A percentile compares a stretch with the other conserved stretches of the same genome.
Evolutionary conservation across 2,888 invertebrate genomes (phyloP).

Genomic region (Uloborus plumipes): DNA sequence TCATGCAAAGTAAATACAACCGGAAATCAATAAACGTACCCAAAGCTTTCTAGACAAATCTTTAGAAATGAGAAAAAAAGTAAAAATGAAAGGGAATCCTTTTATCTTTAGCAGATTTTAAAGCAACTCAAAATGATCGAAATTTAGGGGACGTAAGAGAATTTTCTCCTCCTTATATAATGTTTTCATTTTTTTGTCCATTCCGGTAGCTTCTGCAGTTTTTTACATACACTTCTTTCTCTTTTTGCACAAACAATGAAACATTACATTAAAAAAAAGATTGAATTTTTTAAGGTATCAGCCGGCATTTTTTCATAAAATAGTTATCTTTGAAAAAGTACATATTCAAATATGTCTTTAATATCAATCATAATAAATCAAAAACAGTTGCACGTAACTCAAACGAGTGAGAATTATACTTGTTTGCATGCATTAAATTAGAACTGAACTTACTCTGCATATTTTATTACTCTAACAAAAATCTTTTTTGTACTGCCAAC

Average conservation of each 20-base stretch:
- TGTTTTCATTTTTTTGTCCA: not conserved
- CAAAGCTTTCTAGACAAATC: conserved; percentile 35
- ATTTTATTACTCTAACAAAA: too few species aligned
- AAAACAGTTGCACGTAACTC: too few species aligned
- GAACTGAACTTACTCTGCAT: too few species aligned
- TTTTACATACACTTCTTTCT: too few species aligned
- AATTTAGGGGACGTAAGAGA: conserved; percentile 32
- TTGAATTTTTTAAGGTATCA: not conserved
- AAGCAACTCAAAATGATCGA: conserved; percentile 30
- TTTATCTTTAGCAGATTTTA: conserved; percentile 1
- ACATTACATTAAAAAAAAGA: too few species aligned
- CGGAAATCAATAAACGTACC: conserved; percentile 60
- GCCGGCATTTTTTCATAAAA: not conserved
- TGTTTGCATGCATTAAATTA: too few species aligned
- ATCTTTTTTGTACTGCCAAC: too few species aligned
- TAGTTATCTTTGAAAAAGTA: not conserved
- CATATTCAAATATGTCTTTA: too few species aligned
- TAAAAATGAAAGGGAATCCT: conserved; percentile 9
- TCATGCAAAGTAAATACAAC: conserved; percentile 61
- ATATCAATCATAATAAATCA: too few species aligned
- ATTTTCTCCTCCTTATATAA: conserved; percentile 11
- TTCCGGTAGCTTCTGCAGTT: not conserved
- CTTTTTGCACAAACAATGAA: too few species aligned
- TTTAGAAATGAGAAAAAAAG: conserved; percentile 10
- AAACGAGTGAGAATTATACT: too few species aligned